phyloP scores from a whole-genome alignment of 2,797 vertebrate species.

The Macroramphosus scolopax region DNA sequence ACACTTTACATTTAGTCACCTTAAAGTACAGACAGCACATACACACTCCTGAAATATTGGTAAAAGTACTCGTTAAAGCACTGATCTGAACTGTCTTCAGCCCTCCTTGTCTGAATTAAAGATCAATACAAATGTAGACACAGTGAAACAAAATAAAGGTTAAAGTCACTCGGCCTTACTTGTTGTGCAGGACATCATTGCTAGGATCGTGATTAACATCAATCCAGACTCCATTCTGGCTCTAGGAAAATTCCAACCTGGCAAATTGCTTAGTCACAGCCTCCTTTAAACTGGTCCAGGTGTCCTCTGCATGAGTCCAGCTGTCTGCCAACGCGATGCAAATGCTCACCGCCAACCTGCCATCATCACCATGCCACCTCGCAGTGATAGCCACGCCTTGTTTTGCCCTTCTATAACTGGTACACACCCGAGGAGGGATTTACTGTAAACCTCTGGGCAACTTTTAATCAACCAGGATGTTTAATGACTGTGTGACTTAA shows the following conservation, averaged over 20 bases:
- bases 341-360: constrained; percentile 17
- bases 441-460: constrained; percentile 56
- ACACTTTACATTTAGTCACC: neutral
- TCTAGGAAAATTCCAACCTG: no score
- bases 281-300: neutral
- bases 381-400: constrained; percentile 50
- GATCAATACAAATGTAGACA: no score
- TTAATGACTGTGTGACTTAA: no score
- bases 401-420: constrained; percentile 44
- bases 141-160: no score
- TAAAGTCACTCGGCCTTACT: constrained; percentile 39
- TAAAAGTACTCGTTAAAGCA: no score
- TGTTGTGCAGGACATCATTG: constrained; percentile 14
- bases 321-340: constrained; percentile 29
- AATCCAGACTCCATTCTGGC: constrained; percentile 34
- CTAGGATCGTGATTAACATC: constrained; percentile 40
- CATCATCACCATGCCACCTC: constrained; percentile 2
- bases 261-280: no score
- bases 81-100: no score
- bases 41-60: no score
- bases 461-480: no score
- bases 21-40: no score
- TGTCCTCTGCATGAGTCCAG: neutral
- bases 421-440: constrained; percentile 43
- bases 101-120: no score